Evolutionary conservation across 2,888 invertebrate species (phyloP), one percentile per base, ranked within the genome.

Genomic region (Itoplectis maculator): DNA sequence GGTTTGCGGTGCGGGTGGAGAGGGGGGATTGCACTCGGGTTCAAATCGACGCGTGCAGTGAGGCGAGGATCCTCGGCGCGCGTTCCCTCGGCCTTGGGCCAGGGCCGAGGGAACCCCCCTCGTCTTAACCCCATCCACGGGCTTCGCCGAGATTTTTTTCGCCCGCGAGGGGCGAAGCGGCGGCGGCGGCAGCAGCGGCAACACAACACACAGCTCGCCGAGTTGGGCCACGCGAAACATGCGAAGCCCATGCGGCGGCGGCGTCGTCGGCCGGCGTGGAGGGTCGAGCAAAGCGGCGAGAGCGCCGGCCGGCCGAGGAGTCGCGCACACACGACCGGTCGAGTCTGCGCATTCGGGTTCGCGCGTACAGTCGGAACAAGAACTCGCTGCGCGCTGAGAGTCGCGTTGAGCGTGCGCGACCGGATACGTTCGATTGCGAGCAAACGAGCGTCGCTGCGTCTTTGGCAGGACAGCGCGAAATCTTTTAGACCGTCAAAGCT

Each of bases 261-360:
- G n/a, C n/a, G n/a, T n/a, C n/a, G n/a, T n/a, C n/a, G n/a, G n/a
- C n/a, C n/a, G n/a, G n/a, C n/a, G n/a, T n/a, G 75, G 81, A 80
- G 81, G 82, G 84, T 86, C 83, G 79, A 86, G 59, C n/a, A n/a
- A n/a, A n/a, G 73, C 11, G 73, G 54, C 61, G 63, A 73, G 54
- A 66, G 42, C 51, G 40, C 23, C 56, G n/a, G n/a, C n/a, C n/a
- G n/a, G 59, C 37, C 35, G 35, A 37, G 20, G 45, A 18, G 29
- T 15, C 45, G 72, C 18, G 70, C 29, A 45, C 29, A 45, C 42
- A 85, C 84, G 79, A 84, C 85, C 68, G 85, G 86, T 87, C 85
- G 86, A 88, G 89, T 85, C 86, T 88, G 89, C 89, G 88, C 87
- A 83, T 78, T 79, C 61, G 59, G 61, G 59, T 54, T 73, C n/a